Percentiles rank a stretch among this genome's conserved stretches.
phyloP scores from a whole-genome alignment of 2,113 vertebrate genomes.

The Mustelus asterias region DNA sequence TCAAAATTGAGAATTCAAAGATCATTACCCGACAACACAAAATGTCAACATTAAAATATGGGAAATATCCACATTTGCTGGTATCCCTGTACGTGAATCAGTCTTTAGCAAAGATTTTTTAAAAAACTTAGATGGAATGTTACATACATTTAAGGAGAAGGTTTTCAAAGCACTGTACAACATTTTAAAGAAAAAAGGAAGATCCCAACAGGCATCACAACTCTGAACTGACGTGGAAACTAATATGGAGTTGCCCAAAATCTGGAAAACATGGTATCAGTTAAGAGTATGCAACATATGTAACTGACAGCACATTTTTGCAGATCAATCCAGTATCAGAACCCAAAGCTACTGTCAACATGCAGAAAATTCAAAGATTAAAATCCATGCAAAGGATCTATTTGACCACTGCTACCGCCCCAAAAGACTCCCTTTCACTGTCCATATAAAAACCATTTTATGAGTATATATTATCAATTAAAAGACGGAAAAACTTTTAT shows the following conservation, averaged over 20 bases:
- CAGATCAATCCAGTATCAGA: neutral
- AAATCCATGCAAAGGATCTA: neutral
- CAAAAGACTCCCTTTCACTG: neutral
- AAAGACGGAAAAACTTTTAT: neutral
- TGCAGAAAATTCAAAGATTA: neutral
- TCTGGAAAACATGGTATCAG: neutral
- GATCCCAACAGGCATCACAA: neutral
- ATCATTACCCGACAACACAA: neutral
- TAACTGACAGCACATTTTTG: neutral
- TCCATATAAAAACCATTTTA: neutral
- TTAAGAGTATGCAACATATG: neutral
- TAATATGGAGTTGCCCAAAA: neutral
- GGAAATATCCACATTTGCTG: neutral
- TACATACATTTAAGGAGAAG: neutral
- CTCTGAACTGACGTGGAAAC: neutral
- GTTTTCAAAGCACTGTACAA: neutral
- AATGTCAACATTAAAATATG: neutral
- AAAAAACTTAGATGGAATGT: neutral
- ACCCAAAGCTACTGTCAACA: neutral
- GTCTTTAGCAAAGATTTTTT: neutral
- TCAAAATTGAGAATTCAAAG: neutral
- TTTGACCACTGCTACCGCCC: neutral
- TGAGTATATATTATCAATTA: neutral
- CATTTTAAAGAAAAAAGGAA: neutral
- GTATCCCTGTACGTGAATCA: neutral